A percentile compares a stretch with the other conserved stretches of the same genome.
Evolutionary conservation across 1,140 invertebrate genomes (phyloP).

Genomic region (Meloidogyne hapla): DNA sequence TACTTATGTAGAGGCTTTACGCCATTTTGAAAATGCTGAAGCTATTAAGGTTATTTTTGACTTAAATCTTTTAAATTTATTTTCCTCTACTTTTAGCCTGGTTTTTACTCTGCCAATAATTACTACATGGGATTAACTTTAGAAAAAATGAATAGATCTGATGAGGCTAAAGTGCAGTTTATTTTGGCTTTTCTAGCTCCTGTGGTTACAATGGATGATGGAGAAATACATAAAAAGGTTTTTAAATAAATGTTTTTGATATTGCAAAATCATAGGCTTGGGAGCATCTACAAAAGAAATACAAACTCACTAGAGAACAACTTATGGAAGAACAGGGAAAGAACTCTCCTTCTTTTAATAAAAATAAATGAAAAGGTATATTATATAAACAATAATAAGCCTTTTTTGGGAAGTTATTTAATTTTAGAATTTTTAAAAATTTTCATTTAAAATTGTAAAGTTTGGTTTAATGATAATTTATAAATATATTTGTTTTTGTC

Average conservation of each 20-base stretch:
- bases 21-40: conserved; percentile 58
- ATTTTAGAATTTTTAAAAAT: too few species aligned
- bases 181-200: conserved; percentile 53
- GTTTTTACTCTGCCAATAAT: conserved; percentile 58
- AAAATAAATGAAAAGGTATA: neutral
- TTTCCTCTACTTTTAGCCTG: conserved; percentile 45
- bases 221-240: conserved; percentile 50
- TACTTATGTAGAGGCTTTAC: conserved; percentile 60
- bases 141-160: conserved; percentile 45
- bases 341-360: neutral
- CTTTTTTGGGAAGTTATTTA: too few species aligned
- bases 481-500: too few species aligned
- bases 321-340: neutral
- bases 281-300: neutral
- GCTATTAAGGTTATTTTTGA: conserved; percentile 41
- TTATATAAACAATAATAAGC: too few species aligned
- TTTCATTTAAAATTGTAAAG: too few species aligned
- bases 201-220: conserved; percentile 56
- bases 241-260: neutral
- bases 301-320: neutral
- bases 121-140: conserved; percentile 58
- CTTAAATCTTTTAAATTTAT: neutral
- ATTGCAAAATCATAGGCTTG: neutral
- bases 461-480: too few species aligned
- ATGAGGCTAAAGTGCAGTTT: conserved; percentile 53